Evolutionary conservation across 2,113 vertebrate species (phyloP), one percentile per base, ranked within the genome.

Genomic region (Dendrocopos noguchii): DNA sequence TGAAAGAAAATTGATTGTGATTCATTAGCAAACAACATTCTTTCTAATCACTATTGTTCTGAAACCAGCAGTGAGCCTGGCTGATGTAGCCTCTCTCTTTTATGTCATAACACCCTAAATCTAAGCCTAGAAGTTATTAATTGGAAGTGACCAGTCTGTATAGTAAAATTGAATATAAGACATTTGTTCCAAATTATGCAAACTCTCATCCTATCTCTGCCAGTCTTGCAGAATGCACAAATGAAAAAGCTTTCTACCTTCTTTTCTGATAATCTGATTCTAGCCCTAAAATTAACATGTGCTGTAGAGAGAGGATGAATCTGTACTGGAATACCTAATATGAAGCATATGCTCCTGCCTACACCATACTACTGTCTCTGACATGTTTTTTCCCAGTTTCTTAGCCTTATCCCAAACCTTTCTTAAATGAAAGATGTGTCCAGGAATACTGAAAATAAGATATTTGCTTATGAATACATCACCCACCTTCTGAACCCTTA

Each of bases 341-440:
- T 47, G 91, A 96, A 96, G 65, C 87, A 95, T 95, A 95, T 95
- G 93, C 53, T 94, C 80, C 95, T 93, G 90, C 87, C 87, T 95
- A 93, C 91, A 0, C 91, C 79, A 94, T 93, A 77, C 65, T 94
- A 93, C 93, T 87, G 88, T 87, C 78, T 70, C 67, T 85, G 93
- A 94, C 79, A 94, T 87, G 66, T 79, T 94, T 94, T 93, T 94
- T 92, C 78, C 91, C 68, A 93, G 90, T 93, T 96, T 33, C 42
- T 28, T 67, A 91, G 75, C 81, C 52, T 96, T 80, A 94, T 87
- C 67, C 72, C 64, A 92, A 91, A 52, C 15, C 72, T 85, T 87
- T 72, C 90, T 80, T 95, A 92, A 91, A 92, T 70, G 84, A 59
- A 92, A 92, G 63, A 89, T 73, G 29, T 66, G 79, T 93, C 81